phyloP scores from a whole-genome alignment of 2,113 vertebrate genomes.

The Albula goreensis region DNA sequence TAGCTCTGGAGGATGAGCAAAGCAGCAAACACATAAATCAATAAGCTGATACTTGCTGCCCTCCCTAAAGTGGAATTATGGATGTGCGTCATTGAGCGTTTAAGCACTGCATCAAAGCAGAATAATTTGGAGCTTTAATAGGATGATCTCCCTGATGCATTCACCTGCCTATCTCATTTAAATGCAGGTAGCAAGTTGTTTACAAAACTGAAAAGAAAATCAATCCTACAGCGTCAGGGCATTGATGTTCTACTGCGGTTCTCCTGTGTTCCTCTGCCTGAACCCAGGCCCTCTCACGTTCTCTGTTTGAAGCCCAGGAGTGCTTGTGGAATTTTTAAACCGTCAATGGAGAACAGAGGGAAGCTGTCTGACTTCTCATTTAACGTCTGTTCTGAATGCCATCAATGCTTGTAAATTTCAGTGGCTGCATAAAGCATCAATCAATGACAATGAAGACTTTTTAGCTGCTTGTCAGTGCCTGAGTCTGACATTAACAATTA shows the following conservation, averaged over 20 bases:
- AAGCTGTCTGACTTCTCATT: slow-evolving; percentile 37
- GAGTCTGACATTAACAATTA: slow-evolving; percentile 45
- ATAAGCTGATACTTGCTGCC: not conserved
- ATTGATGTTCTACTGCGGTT: slow-evolving; percentile 22
- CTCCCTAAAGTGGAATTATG: not conserved
- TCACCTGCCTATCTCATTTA: slow-evolving; percentile 27
- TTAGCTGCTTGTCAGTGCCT: slow-evolving; percentile 37
- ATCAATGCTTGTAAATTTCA: slow-evolving; percentile 58
- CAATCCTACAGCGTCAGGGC: slow-evolving; percentile 12
- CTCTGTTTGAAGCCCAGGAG: slow-evolving; percentile 35
- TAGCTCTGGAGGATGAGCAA: not conserved
- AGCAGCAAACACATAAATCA: not conserved
- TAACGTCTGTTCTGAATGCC: slow-evolving; percentile 51
- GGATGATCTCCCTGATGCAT: slow-evolving; percentile 1
- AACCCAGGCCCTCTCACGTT: slow-evolving; percentile 29
- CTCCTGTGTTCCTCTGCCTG: slow-evolving; percentile 43
- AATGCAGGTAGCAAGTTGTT: slow-evolving; percentile 29
- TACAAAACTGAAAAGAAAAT: not conserved
- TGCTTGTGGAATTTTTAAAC: slow-evolving; percentile 38
- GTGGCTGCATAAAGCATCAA: slow-evolving; percentile 56
- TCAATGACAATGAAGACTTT: slow-evolving; percentile 46
- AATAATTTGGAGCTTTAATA: slow-evolving; percentile 10
- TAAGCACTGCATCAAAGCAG: slow-evolving; percentile 25
- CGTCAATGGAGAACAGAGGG: slow-evolving; percentile 47
- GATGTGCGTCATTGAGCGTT: slow-evolving; percentile 17